Evolutionary conservation across 1,140 invertebrate genomes (phyloP).

Genomic region (Bombus sibiricus): DNA sequence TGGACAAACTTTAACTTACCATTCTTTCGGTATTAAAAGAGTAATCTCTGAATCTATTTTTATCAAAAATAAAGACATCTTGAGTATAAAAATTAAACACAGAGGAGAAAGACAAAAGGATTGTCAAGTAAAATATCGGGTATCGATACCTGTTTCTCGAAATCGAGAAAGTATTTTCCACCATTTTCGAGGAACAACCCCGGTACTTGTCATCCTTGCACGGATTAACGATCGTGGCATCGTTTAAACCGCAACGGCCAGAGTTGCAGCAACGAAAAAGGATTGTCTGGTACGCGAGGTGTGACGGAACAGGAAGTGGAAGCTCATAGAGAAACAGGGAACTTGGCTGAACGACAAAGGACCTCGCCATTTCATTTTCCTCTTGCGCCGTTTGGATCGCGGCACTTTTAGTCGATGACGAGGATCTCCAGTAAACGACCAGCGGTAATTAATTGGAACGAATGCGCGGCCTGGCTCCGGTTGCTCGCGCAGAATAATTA

Average conservation of each 20-base stretch:
- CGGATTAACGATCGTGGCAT: not conserved
- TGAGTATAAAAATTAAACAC: not conserved
- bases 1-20: not conserved
- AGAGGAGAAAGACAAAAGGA: not conserved
- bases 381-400: conserved; percentile 21
- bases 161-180: conserved; percentile 21
- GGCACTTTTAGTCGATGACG: conserved; percentile 11
- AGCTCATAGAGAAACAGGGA: no score
- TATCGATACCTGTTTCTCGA: not conserved
- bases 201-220: conserved; percentile 5
- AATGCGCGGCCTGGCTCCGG: not conserved
- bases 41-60: not conserved
- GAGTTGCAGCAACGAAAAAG: not conserved
- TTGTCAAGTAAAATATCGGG: no score
- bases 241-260: not conserved
- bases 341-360: not conserved
- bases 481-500: conserved; percentile 50
- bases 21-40: not conserved
- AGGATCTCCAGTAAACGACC: conserved; percentile 22
- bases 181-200: no score
- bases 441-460: conserved; percentile 58
- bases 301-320: not conserved
- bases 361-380: not conserved
- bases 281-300: not conserved
- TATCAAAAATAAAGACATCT: not conserved